Conservation (phyloP, 2,113 vertebrate genomes). For the Thalassoma bifasciatum region DNA sequence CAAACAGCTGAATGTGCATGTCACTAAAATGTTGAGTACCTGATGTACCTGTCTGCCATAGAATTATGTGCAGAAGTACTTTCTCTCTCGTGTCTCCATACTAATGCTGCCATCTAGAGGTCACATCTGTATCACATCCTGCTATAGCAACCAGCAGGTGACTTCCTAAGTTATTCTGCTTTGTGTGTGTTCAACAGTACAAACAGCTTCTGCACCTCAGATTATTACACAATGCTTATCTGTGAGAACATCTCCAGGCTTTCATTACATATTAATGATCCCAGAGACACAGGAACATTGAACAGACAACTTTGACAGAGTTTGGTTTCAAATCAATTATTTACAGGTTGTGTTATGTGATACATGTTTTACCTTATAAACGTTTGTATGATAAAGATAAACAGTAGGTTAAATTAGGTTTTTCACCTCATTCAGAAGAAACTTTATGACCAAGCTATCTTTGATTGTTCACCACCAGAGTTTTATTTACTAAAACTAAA, state of each 20-base stretch:
- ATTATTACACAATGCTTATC: not conserved
- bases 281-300: constrained; percentile 48
- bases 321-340: constrained; percentile 55
- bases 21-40: not conserved
- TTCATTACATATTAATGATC: constrained; percentile 36
- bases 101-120: constrained; percentile 43
- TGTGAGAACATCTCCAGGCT: constrained; percentile 40
- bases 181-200: not conserved
- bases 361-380: constrained; percentile 20
- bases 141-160: no score
- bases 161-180: not conserved
- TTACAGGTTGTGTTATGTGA: constrained; percentile 34
- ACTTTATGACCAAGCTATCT: no score
- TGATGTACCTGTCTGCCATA: not conserved
- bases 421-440: no score
- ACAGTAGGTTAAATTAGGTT: no score
- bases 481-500: no score
- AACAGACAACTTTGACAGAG: constrained; percentile 42
- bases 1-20: not conserved
- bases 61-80: no score
- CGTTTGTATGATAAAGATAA: no score
- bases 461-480: no score
- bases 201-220: not conserved
- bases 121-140: not conserved
- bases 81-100: not conserved